These are phyloP conservation scores for Mormyrus proboscirostris DNA, from an alignment of 2,797 vertebrate species.

Conservation along the genomic window DNA sequence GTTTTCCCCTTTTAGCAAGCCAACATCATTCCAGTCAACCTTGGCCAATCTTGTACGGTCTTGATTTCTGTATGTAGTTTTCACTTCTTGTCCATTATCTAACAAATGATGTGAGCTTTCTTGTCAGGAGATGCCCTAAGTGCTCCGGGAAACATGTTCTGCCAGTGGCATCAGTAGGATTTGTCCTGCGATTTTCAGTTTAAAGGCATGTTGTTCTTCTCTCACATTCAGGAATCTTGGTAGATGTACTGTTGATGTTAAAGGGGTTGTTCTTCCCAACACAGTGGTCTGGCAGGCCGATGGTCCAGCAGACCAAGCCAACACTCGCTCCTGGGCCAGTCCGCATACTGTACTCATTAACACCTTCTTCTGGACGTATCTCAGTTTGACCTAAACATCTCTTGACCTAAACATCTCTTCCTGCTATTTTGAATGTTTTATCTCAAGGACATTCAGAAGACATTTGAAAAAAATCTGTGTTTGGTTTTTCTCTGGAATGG, in stretches of 20 bases:
- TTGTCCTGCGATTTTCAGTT: not conserved
- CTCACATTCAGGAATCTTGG: not conserved
- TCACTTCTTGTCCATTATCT: not conserved
- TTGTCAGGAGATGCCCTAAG: not conserved
- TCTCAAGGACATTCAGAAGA: conserved; percentile 42
- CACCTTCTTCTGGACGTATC: not conserved
- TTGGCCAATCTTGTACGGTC: not conserved
- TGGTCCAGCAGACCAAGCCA: not conserved
- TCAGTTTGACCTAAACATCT: not conserved
- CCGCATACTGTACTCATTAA: not conserved
- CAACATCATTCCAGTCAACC: not conserved
- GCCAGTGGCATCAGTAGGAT: not conserved
- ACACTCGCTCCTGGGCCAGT: not conserved
- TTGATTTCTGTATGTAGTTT: conserved; percentile 1
- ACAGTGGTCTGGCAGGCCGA: not conserved
- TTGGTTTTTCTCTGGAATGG: conserved; percentile 48
- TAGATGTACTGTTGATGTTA: not conserved
- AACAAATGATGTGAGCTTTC: not conserved
- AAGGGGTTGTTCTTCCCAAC: not conserved
- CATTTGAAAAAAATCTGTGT: conserved; percentile 46
- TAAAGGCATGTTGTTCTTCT: not conserved
- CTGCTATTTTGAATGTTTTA: not conserved
- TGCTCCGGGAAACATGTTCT: not conserved
- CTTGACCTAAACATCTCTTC: not conserved
- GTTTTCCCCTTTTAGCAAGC: not conserved